Base-by-base conservation (phyloP, 2,113 vertebrate genomes). In the Butorides virescens region DNA sequence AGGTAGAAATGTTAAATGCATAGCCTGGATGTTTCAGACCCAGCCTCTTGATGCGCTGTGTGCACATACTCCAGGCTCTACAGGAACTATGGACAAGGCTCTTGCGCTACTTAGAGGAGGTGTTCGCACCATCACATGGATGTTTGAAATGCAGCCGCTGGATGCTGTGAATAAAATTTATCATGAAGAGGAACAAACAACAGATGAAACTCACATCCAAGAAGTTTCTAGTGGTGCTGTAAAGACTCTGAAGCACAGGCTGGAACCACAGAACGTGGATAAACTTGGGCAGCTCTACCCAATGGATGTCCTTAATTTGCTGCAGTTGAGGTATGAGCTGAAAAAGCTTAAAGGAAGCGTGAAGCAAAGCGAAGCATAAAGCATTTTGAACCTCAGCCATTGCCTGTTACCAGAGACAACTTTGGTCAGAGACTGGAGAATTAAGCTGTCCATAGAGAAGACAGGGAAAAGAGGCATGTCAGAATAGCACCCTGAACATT, bases 11-110 rank as follows among this genome's bases (percentile, higher is more conserved):
- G 98, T 98, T 71, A 98, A 98, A 76, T 98, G 98, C 29, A 98
- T 98, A 39, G 98, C 98, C 18, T 99, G 98, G 98, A 98, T 99
- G 98, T 99, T 99, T 98, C 99, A 99, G 98, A 98, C 97, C 10
- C 98, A 99, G 61, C 97, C 98, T 23, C 98, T 98, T 22, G 98
- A 98, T 77, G 66, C 82, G 25, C 86, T 98, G n/a, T 73, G 95
- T 7, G 71, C 91, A 58, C 88, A 78, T 90, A 95, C 97, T 72
- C 81, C 91, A 36, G 92, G 56, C 47, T 97, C 91, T 15, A 74
- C 94, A 86, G 97, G 97, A 95, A 97, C 92, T 50, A 96, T 80
- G 71, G 97, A 98, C 73, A 98, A 98, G 91, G 98, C 97, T 77
- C 98, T 98, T 67, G 98, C 98, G 81, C 82, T 98, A 63, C 98